These are phyloP conservation scores for Lepilemur septentrionalis DNA, from an alignment of 2,797 vertebrate genomes.

Conservation along the genomic window DNA sequence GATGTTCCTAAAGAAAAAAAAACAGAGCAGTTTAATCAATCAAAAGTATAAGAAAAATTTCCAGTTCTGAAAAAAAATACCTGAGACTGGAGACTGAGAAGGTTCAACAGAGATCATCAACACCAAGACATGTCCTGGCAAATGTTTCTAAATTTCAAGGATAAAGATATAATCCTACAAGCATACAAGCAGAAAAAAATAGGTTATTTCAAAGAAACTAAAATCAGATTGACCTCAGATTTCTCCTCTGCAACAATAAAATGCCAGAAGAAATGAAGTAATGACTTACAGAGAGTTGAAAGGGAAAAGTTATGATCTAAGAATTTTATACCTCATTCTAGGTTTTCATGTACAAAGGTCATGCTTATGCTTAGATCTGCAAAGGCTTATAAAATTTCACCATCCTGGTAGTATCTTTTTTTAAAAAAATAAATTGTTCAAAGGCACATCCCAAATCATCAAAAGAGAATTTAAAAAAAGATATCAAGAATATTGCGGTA, in stretches of 20 bases:
- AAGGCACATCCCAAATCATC: constrained; percentile 45
- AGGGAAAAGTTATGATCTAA: constrained; percentile 70
- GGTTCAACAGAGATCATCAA: constrained; percentile 82
- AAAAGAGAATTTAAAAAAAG: constrained; percentile 60
- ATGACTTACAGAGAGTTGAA: constrained; percentile 71
- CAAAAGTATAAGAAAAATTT: constrained; percentile 77
- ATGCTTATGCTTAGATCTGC: constrained; percentile 63
- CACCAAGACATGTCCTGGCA: constrained; percentile 81
- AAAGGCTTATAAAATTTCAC: constrained; percentile 63
- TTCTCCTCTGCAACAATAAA: constrained; percentile 76
- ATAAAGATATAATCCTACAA: constrained; percentile 81
- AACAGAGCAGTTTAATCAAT: constrained; percentile 75
- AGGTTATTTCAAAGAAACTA: constrained; percentile 79
- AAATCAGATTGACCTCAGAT: constrained; percentile 74
- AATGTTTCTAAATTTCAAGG: constrained; percentile 82
- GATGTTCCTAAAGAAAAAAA: constrained; percentile 68
- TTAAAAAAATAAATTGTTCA: constrained; percentile 55
- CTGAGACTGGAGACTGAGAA: constrained; percentile 81
- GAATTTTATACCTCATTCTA: constrained; percentile 67
- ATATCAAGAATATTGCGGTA: constrained; percentile 57
- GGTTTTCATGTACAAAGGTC: constrained; percentile 62
- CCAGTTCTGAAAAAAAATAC: constrained; percentile 79
- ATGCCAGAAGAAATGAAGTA: constrained; percentile 76
- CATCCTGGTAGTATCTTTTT: constrained; percentile 61
- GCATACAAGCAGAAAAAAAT: constrained; percentile 81